Percentiles rank a stretch among this genome's conserved stretches.
Conservation (phyloP, 2,888 invertebrate genomes). For the Empis livida region DNA sequence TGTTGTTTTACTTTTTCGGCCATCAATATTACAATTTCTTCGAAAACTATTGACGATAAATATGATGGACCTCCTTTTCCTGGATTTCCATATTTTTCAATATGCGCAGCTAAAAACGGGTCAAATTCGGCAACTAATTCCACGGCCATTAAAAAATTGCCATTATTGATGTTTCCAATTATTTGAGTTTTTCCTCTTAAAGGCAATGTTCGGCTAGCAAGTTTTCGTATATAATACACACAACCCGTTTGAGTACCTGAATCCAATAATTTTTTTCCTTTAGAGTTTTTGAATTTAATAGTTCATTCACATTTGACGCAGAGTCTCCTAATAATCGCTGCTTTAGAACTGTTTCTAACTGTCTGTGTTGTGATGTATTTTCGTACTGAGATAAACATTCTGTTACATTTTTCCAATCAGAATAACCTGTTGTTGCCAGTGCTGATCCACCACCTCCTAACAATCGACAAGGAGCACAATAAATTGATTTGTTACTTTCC, state of each 20-base stretch:
- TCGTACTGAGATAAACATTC: not conserved
- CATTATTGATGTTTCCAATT: not conserved
- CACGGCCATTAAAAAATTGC: not conserved
- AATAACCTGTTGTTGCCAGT: not conserved
- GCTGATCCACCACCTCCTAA: not conserved
- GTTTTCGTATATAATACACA: not conserved
- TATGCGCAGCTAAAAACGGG: constrained; percentile 1
- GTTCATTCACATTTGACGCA: not conserved
- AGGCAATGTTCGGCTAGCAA: not conserved
- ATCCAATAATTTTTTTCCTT: constrained; percentile 1
- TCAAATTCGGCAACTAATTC: constrained; percentile 1
- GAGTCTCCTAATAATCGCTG: not conserved
- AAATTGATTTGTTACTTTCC: not conserved
- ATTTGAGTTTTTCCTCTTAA: not conserved
- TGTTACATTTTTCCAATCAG: constrained; percentile 1
- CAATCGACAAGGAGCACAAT: not conserved
- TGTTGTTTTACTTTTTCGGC: not conserved
- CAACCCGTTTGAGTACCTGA: not conserved
- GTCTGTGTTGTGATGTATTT: not conserved
- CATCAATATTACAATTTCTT: constrained; percentile 1
- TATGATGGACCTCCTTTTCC: not conserved
- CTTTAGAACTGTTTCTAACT: not conserved
- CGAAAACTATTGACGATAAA: constrained; percentile 1
- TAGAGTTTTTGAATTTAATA: not conserved
- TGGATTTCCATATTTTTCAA: constrained; percentile 1